These are phyloP conservation scores for Pseudomyrmex gracilis DNA, from an alignment of 1,140 invertebrate species.

Conservation along the genomic window DNA sequence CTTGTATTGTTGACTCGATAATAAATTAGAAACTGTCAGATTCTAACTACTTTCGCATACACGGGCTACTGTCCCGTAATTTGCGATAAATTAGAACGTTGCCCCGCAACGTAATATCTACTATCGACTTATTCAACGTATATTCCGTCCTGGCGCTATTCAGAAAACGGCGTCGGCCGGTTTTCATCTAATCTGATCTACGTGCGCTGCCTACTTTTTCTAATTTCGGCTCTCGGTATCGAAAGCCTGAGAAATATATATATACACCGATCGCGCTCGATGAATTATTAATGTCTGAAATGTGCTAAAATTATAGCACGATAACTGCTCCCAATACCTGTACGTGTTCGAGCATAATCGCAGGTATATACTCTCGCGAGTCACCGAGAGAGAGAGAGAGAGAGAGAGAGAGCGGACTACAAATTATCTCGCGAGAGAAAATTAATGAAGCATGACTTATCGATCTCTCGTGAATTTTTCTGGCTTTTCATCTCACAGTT, in stretches of 20 bases:
- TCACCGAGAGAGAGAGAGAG: neutral
- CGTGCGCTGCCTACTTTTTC: neutral
- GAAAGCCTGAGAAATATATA: no score
- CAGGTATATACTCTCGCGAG: neutral
- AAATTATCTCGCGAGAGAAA: constrained; percentile 36
- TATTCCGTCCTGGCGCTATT: constrained; percentile 22
- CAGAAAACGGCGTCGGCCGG: constrained; percentile 7
- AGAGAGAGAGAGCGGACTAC: constrained; percentile 25
- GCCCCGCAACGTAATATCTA: neutral
- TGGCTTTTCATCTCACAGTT: constrained; percentile 19
- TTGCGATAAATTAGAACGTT: constrained; percentile 40
- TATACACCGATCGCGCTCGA: neutral
- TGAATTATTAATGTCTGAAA: constrained; percentile 58
- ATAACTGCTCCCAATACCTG: constrained; percentile 1
- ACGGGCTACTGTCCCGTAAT: constrained; percentile 29
- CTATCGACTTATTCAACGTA: constrained; percentile 20
- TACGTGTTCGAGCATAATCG: constrained; percentile 28
- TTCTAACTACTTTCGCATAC: neutral
- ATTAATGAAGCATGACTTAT: constrained; percentile 57
- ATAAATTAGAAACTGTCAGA: constrained; percentile 42
- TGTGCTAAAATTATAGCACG: constrained; percentile 44
- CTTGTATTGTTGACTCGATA: constrained; percentile 39
- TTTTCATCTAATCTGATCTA: constrained; percentile 56
- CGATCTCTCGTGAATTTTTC: constrained; percentile 2
- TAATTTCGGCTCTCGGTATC: neutral